Conservation (phyloP, 2,888 invertebrate species). For the Tetramorium bicarinatum region DNA sequence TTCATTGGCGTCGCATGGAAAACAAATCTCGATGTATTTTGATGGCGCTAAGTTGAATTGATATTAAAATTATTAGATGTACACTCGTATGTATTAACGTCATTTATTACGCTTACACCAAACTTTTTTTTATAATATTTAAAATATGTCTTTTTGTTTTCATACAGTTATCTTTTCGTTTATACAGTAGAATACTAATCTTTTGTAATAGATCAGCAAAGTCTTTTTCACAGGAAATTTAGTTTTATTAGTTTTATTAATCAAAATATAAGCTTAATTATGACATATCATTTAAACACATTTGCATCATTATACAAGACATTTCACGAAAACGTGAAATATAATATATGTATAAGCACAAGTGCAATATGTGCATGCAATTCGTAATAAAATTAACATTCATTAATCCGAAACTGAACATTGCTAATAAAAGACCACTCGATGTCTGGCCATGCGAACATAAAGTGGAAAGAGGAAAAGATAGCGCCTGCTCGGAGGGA, state of each 20-base stretch:
- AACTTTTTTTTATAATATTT: background rate
- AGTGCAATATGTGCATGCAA: background rate
- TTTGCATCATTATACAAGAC: background rate
- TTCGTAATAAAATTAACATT: slow-evolving; percentile 40
- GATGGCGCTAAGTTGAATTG: background rate
- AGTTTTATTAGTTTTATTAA: background rate
- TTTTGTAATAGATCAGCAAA: background rate
- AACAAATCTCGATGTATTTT: slow-evolving; percentile 37
- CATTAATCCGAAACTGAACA: slow-evolving; percentile 39
- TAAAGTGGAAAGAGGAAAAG: slow-evolving; percentile 48
- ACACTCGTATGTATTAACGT: background rate
- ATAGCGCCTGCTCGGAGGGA: slow-evolving; percentile 62
- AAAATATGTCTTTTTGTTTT: background rate
- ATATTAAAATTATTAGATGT: slow-evolving; percentile 12
- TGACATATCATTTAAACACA: background rate
- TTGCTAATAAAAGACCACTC: slow-evolving; percentile 39
- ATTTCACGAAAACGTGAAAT: background rate
- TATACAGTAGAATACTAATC: background rate
- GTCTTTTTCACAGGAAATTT: background rate
- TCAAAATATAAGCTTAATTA: background rate
- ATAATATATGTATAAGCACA: background rate
- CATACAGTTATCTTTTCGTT: background rate
- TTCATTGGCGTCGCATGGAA: slow-evolving; percentile 36
- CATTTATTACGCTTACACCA: background rate
- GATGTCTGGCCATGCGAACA: slow-evolving; percentile 32